Conservation (phyloP, 2,888 invertebrate species). For the Lepas anatifera region DNA sequence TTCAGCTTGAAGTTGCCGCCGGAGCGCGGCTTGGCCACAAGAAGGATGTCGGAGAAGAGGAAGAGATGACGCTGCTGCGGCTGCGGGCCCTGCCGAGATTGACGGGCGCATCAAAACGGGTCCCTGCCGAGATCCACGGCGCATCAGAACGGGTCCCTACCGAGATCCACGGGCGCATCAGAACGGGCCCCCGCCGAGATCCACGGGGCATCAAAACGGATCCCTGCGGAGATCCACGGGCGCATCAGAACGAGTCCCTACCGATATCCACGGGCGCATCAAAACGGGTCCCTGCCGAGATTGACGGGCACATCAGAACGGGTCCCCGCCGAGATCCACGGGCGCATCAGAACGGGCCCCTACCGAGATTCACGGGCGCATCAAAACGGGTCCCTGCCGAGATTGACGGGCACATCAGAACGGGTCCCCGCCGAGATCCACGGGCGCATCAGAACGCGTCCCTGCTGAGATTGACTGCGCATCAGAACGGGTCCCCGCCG, state of each 20-base stretch:
- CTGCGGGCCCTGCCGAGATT: slow-evolving; percentile 44
- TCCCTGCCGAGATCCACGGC: neutral
- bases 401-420: neutral
- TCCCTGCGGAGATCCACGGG: no score
- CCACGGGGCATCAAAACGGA: no score
- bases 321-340: slow-evolving; percentile 65
- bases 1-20: slow-evolving; percentile 74
- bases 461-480: neutral
- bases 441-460: no score
- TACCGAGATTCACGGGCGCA: slow-evolving; percentile 29
- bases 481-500: no score
- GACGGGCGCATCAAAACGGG: neutral
- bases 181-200: no score
- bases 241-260: slow-evolving; percentile 61
- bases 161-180: no score
- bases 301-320: slow-evolving; percentile 49
- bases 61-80: slow-evolving; percentile 67
- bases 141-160: no score
- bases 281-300: slow-evolving; percentile 35
- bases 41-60: slow-evolving; percentile 70
- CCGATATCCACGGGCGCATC: neutral
- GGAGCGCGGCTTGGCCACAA: slow-evolving; percentile 74
- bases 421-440: no score
- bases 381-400: neutral
- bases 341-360: slow-evolving; percentile 63